These are phyloP conservation scores for Pocillopora damicornis DNA, from an alignment of 64 coral and sea anemone genomes.

Conservation along the genomic window DNA sequence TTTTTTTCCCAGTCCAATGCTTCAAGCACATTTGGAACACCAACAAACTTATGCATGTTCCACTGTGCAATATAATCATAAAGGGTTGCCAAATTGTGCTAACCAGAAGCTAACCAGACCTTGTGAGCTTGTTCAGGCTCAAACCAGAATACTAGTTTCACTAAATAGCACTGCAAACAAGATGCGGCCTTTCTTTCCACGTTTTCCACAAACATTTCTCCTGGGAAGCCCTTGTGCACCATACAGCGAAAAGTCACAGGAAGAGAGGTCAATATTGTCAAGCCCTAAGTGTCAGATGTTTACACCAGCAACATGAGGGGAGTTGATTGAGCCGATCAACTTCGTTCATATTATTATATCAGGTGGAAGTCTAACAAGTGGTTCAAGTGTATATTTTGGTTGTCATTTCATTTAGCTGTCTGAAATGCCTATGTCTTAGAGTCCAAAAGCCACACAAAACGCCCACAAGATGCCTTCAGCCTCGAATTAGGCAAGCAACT, in stretches of 20 bases:
- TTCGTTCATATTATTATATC: slow-evolving; percentile 15
- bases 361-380: slow-evolving; percentile 17
- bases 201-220: slow-evolving; percentile 39
- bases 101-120: slow-evolving; percentile 19
- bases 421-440: slow-evolving; percentile 14
- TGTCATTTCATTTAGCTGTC: slow-evolving; percentile 9
- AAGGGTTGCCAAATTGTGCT: slow-evolving; percentile 36
- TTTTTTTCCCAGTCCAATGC: slow-evolving; percentile 36
- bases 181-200: slow-evolving; percentile 35
- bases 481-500: slow-evolving; percentile 10
- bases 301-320: slow-evolving; percentile 39
- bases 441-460: not conserved
- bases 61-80: slow-evolving; percentile 21
- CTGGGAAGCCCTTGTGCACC: slow-evolving; percentile 1
- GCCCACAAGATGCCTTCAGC: not conserved
- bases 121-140: slow-evolving; percentile 12
- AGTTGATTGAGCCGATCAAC: slow-evolving; percentile 27
- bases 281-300: not conserved
- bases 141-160: slow-evolving; percentile 31
- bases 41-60: slow-evolving; percentile 50
- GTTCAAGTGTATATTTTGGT: slow-evolving; percentile 38
- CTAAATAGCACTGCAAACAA: slow-evolving; percentile 52
- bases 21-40: slow-evolving; percentile 2
- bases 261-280: slow-evolving; percentile 6
- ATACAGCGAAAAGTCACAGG: not conserved